Conservation (phyloP, 2,797 vertebrate genomes). For the Chaetophractus vellerosus region DNA sequence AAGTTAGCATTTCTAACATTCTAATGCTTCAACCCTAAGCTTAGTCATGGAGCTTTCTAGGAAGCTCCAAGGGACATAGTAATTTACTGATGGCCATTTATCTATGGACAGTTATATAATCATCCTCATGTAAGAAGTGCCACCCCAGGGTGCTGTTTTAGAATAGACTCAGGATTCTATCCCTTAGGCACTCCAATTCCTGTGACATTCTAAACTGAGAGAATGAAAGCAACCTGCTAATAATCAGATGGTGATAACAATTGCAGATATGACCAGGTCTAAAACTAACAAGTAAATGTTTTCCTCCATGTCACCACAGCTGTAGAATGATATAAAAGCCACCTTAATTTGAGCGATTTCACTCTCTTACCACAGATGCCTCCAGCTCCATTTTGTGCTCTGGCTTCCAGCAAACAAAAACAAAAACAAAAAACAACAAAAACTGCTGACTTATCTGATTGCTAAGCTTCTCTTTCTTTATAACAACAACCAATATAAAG, state of each 20-base stretch:
- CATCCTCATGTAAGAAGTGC: fast-evolving
- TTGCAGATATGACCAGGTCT: not conserved
- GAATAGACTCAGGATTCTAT: not conserved
- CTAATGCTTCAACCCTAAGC: not conserved
- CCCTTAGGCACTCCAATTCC: not conserved
- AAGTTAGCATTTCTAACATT: not conserved
- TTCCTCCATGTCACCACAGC: not conserved
- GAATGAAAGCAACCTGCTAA: not conserved
- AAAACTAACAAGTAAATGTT: not conserved
- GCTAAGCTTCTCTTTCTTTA: not conserved
- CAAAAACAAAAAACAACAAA: not conserved
- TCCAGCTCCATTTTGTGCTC: not conserved
- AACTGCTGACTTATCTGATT: not conserved
- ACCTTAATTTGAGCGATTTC: not conserved
- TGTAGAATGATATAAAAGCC: not conserved
- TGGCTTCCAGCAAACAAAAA: not conserved
- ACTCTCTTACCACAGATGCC: not conserved
- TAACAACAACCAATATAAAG: not conserved
- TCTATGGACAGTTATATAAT: not conserved
- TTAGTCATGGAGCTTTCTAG: not conserved
- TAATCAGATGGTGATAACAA: not conserved
- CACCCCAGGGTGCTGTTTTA: not conserved
- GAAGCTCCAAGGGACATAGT: not conserved
- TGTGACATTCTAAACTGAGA: not conserved
- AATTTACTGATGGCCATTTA: not conserved